Evolutionary conservation across 30 jellyfish, hydroid and myxozoan genomes (phyloP).

Genomic region (Phacellophora camtschatica): DNA sequence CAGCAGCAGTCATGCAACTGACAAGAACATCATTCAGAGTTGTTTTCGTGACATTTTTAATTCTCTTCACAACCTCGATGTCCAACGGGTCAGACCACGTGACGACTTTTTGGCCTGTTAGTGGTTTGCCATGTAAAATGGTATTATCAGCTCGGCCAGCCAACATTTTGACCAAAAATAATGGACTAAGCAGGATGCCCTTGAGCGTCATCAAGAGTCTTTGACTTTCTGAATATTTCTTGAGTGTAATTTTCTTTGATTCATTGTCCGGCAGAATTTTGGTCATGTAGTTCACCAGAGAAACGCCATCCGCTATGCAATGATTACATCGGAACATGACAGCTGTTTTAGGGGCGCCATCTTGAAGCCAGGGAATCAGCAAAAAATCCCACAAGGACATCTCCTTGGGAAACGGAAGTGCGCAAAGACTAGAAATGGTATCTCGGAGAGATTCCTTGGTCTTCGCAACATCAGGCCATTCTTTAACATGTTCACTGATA

Average conservation of each 20-base stretch:
- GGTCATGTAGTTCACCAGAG: constrained; percentile 60
- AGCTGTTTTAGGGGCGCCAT: constrained; percentile 65
- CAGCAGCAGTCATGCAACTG: constrained; percentile 71
- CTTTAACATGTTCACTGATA: constrained; percentile 66
- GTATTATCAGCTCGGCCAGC: constrained; percentile 34
- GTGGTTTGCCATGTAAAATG: constrained; percentile 55
- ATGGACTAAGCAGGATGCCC: constrained; percentile 61
- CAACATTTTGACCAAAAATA: constrained; percentile 41
- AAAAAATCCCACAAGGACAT: constrained; percentile 88
- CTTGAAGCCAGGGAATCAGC: constrained; percentile 63
- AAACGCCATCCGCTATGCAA: constrained; percentile 85
- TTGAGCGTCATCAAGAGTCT: constrained; percentile 41
- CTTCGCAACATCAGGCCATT: constrained; percentile 20
- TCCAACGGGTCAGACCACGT: constrained; percentile 83
- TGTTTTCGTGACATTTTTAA: constrained; percentile 51
- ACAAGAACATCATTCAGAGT: constrained; percentile 88
- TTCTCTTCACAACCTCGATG: constrained; percentile 44
- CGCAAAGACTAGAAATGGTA: constrained; percentile 37
- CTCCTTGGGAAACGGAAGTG: constrained; percentile 54
- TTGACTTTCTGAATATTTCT: constrained; percentile 61
- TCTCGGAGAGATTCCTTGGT: constrained; percentile 47
- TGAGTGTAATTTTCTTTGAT: constrained; percentile 10
- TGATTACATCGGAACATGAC: constrained; percentile 67
- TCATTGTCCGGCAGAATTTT: constrained; percentile 55
- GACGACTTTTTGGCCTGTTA: constrained; percentile 61